These are phyloP conservation scores for Triplophysa dalaica DNA, from an alignment of 2,113 vertebrate species.

Conservation along the genomic window DNA sequence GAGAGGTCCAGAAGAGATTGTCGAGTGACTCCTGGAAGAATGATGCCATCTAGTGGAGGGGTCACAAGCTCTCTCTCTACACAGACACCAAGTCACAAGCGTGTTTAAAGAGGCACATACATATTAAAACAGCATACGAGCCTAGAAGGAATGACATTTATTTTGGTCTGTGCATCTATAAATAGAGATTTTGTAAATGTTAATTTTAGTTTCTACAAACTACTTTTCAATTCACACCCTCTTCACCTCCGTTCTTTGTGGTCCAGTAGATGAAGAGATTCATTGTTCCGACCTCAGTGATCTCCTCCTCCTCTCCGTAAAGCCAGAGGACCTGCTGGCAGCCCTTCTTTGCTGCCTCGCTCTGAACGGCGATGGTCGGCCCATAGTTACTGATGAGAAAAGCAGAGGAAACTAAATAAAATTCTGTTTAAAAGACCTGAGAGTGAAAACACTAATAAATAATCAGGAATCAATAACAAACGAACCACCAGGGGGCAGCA, in stretches of 20 bases:
- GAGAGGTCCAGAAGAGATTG: slow-evolving; percentile 85
- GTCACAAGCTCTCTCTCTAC: slow-evolving; percentile 83
- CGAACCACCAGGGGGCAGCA: not conserved
- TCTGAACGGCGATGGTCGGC: slow-evolving; percentile 83
- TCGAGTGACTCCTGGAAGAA: slow-evolving; percentile 85
- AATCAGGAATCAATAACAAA: not conserved
- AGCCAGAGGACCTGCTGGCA: slow-evolving; percentile 92
- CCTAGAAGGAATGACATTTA: not conserved
- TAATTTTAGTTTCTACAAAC: not conserved
- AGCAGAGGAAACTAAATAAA: not conserved
- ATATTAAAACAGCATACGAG: not conserved
- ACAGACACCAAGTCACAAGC: not conserved
- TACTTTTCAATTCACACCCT: not conserved
- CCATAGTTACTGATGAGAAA: slow-evolving; percentile 82
- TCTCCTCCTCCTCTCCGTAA: slow-evolving; percentile 80
- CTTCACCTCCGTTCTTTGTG: slow-evolving; percentile 78
- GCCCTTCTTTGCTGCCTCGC: slow-evolving; percentile 73
- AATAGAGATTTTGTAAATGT: not conserved
- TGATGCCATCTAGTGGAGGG: slow-evolving; percentile 83
- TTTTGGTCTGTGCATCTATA: not conserved
- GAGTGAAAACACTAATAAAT: not conserved
- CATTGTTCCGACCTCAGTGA: slow-evolving; percentile 92
- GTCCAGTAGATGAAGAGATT: slow-evolving; percentile 93
- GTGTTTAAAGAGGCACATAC: not conserved
- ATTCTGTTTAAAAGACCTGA: too few species aligned